A percentile compares a stretch with the other conserved stretches of the same genome.
Evolutionary conservation across 2,888 invertebrate genomes (phyloP).

Genomic region (Homarus gammarus): DNA sequence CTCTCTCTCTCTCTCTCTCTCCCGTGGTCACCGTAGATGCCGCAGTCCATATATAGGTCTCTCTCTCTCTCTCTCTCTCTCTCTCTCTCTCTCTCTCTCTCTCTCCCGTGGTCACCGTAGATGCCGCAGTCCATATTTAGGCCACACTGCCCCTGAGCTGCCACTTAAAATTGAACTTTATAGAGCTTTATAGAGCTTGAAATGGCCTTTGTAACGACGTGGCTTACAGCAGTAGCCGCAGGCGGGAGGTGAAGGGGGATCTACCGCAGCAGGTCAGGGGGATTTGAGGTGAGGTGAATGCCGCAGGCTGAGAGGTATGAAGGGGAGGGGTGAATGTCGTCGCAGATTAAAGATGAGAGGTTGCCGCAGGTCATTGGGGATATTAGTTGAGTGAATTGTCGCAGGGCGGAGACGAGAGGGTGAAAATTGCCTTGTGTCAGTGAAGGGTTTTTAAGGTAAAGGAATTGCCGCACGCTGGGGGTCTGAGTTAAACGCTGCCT

Average conservation of each 20-base stretch:
- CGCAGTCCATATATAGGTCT: background rate
- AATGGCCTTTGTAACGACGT: slow-evolving; percentile 41
- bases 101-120: background rate
- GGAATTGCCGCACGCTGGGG: too few relatives aligned
- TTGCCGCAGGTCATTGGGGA: background rate
- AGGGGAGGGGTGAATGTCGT: background rate
- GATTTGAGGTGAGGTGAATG: too few relatives aligned
- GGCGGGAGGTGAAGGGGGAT: background rate
- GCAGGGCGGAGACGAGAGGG: background rate
- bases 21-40: background rate
- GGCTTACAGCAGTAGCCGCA: background rate
- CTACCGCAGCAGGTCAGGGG: background rate
- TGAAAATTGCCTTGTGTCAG: too few relatives aligned
- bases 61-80: too few relatives aligned
- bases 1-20: too few relatives aligned
- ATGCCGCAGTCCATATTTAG: background rate
- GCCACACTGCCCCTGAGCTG: slow-evolving; percentile 11
- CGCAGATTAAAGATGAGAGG: background rate
- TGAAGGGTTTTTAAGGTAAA: too few relatives aligned
- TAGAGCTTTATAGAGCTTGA: slow-evolving; percentile 47
- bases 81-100: too few relatives aligned
- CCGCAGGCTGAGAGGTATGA: background rate
- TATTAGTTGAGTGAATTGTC: background rate
- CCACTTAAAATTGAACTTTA: slow-evolving; percentile 43
- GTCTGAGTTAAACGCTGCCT: too few relatives aligned